Evolutionary conservation across 2,113 vertebrate species (phyloP), one percentile per base, ranked within the genome.

Genomic region (Xenopus laevis): DNA sequence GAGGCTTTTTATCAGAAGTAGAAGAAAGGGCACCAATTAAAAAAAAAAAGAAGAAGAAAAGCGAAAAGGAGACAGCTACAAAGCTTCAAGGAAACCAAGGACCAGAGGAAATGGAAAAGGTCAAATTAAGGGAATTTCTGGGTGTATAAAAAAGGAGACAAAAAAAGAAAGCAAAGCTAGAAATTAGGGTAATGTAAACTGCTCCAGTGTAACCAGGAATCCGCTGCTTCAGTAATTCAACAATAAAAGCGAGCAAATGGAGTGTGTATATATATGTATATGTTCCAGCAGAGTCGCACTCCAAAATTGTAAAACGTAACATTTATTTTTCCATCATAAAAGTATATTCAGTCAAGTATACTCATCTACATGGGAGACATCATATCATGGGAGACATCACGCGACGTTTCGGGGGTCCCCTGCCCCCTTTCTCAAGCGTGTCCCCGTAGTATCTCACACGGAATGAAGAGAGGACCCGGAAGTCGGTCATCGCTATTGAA

Each of bases 211-310:
- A 6, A 33, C n/a, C 50, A 65, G 30, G 30, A 72, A 76, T 78
- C 83, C 82, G 79, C 70, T 62, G 78, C 65, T 71, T 33, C 30
- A 33, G 6, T 33, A 33, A 6, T 6, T 3, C n/a, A n/a, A n/a
- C n/a, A n/a, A n/a, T n/a, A n/a, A n/a, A n/a, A n/a, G n/a, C 18
- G 50, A 81, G 52, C n/a, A 82, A 83, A 71, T 69, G 82, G 71
- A 45, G 10, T 17, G 13, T 65, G 46, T 61, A 3, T n/a, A n/a
- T n/a, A n/a, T n/a, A n/a, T n/a, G n/a, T n/a, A n/a, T n/a, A n/a
- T n/a, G n/a, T n/a, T n/a, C n/a, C n/a, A n/a, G n/a, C n/a, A n/a
- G n/a, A n/a, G n/a, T n/a, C n/a, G n/a, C n/a, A n/a, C n/a, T n/a
- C n/a, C n/a, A n/a, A n/a, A n/a, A n/a, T n/a, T n/a, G n/a, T n/a